Evolutionary conservation across 2,113 vertebrate species (phyloP).

Genomic region (Rattus rattus): DNA sequence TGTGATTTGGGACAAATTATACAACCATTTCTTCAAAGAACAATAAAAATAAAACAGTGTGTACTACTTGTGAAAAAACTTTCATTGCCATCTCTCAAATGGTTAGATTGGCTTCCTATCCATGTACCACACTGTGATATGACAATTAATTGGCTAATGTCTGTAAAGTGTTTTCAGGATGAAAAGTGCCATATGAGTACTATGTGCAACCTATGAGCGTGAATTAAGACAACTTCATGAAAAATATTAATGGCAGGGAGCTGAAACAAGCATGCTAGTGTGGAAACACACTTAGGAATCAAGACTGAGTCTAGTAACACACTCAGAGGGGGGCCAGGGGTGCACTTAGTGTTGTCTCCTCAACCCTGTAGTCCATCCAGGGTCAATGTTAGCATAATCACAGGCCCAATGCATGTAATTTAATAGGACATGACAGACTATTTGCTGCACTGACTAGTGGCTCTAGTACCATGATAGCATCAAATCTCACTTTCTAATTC

Average conservation of each 20-base stretch:
- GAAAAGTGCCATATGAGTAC: slow-evolving; percentile 64
- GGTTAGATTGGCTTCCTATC: slow-evolving; percentile 71
- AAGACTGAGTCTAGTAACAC: not conserved
- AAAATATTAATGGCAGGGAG: slow-evolving; percentile 25
- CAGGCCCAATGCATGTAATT: not conserved
- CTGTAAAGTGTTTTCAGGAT: slow-evolving; percentile 76
- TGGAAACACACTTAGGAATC: not conserved
- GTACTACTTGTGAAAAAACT: slow-evolving; percentile 63
- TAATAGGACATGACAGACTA: not conserved
- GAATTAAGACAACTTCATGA: slow-evolving; percentile 59
- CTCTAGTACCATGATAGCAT: not conserved
- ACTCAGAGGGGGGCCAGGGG: not conserved
- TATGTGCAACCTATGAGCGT: slow-evolving; percentile 63
- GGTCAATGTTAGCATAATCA: not conserved
- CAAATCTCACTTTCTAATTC: not conserved
- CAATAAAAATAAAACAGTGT: slow-evolving; percentile 69
- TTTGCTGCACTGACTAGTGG: not conserved
- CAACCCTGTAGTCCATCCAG: not conserved
- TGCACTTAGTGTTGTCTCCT: not conserved
- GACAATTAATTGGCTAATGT: slow-evolving; percentile 71
- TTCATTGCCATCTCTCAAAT: slow-evolving; percentile 59
- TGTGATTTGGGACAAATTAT: slow-evolving; percentile 47
- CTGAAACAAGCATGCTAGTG: not conserved
- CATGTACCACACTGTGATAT: slow-evolving; percentile 53
- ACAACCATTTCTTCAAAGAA: slow-evolving; percentile 64